Evolutionary conservation across 2,113 vertebrate species (phyloP), one percentile per base, ranked within the genome.

Genomic region (Lichenostomus cassidix): DNA sequence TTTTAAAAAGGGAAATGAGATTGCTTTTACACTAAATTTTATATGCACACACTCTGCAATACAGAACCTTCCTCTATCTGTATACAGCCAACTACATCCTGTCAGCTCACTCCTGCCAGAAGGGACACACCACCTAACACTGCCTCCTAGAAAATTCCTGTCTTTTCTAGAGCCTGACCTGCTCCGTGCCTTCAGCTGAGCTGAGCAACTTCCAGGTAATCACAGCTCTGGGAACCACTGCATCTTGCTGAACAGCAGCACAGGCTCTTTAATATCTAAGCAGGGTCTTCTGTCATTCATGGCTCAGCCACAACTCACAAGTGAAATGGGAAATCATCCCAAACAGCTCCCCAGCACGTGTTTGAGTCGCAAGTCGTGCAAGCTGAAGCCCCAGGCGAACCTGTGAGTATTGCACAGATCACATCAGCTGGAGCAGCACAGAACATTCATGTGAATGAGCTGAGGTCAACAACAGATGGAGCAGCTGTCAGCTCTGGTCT

Each of bases 391-490:
- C 22, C 39, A 3, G 71, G 92, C 33, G 2, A 94, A 37, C 25
- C 56, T n/a, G 67, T 0, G 0, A 3, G 20, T 8, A 23, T 5
- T 23, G 80, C 73, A 67, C 88, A 65, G 29, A 76, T 58, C 63
- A 20, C 56, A 69, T 55, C 64, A 70, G 84, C 87, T 91, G 37
- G 18, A 77, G 60, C 78, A 88, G 87, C 67, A 35, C 35, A 16
- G 46, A 63, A 63, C 53, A 47, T 4, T 75, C 84, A 17, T 53
- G 53, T 19, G 24, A 86, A 83, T 1, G 2, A 71, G 91, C 90
- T 60, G 89, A 91, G 84, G 92, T 80, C 96, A 93, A 63, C 59
- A 89, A 25, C 92, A 94, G 71, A 87, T n/a, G 68, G 81, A 55
- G 62, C 5, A 52, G 92, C 95, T 86, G 91, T 90, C 94, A 81